phyloP scores from a whole-genome alignment of 2,888 invertebrate species.

The Andrena marginata region DNA sequence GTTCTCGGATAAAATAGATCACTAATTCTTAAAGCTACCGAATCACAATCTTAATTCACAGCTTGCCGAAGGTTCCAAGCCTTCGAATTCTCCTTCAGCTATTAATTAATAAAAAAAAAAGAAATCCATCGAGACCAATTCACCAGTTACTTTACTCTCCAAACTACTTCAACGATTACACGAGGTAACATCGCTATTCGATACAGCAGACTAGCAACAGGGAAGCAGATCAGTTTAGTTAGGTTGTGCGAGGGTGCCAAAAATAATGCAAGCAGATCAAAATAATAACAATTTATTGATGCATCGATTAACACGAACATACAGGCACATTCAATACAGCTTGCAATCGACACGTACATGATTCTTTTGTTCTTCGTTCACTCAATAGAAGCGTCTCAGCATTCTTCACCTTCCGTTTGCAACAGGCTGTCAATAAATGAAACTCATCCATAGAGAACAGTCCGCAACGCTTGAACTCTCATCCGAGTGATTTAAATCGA shows the following conservation, averaged over 20 bases:
- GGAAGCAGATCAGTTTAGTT: slow-evolving; percentile 56
- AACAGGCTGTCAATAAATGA: slow-evolving; percentile 21
- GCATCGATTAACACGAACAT: slow-evolving; percentile 79
- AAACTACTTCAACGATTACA: not conserved
- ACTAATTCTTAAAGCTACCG: not conserved
- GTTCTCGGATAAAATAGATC: not conserved
- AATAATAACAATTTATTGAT: slow-evolving; percentile 83
- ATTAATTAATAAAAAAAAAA: not conserved
- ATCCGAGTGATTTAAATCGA: not conserved
- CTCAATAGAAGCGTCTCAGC: not conserved
- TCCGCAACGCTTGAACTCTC: not conserved
- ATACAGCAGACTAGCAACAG: slow-evolving; percentile 31
- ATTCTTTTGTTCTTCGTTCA: slow-evolving; percentile 29
- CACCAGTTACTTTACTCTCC: not conserved
- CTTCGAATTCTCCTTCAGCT: not conserved
- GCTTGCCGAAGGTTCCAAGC: not conserved
- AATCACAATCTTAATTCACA: not conserved
- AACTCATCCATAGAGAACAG: not conserved
- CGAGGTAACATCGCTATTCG: not conserved
- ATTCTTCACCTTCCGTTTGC: not conserved
- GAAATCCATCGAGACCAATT: not conserved
- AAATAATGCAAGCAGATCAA: slow-evolving; percentile 80
- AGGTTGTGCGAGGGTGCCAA: slow-evolving; percentile 70
- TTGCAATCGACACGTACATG: slow-evolving; percentile 54
- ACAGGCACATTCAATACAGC: slow-evolving; percentile 77